Base-by-base conservation (phyloP, 2,888 invertebrate genomes). In the Rhopalosiphum nymphaeae region DNA sequence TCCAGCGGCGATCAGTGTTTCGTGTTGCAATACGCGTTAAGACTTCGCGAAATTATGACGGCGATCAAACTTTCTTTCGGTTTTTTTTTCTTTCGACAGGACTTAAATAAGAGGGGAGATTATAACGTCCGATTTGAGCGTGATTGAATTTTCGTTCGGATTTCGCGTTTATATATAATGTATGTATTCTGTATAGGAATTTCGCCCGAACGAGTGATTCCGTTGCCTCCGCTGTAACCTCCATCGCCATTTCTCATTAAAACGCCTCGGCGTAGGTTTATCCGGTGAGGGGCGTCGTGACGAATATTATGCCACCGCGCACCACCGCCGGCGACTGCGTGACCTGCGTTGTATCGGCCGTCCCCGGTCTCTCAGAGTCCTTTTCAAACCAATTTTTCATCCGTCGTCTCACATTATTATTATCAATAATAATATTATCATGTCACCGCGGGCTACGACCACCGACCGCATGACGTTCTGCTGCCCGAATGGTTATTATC, bases 91-190 rank as follows among this genome's bases (percentile, higher is more conserved):
- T 49, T 36, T 53, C 29, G 29, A 46, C 44, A 16, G n/a, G 44
- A 44, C n/a, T 42, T 16, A 0, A 29, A n/a, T 46, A 11, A 61
- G n/a, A 90, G 61, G 44, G 61, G 46, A 90, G 16, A 46, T 90
- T 46, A 85, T 85, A 61, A 61, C 90, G 61, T 90, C n/a, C n/a
- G 61, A 90, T 46, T 90, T n/a, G 46, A 46, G 5, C 61, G 44
- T 44, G 61, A 61, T 46, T 67, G 29, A 61, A 89, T 78, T 78
- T 78, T 78, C 36, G 78, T 78, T 78, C 36, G 36, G 78, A 78
- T 78, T 78, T 78, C 36, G 78, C 21, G 36, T 78, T 36, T 78
- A 61, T 29, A 21, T 21, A 42, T 36, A 57, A 36, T 78, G 21
- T 36, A 13, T 67, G n/a, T 67, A 29, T 36, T 78, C n/a, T 36